phyloP scores from a whole-genome alignment of 2,797 vertebrate genomes.

The Artibeus jamaicensis region DNA sequence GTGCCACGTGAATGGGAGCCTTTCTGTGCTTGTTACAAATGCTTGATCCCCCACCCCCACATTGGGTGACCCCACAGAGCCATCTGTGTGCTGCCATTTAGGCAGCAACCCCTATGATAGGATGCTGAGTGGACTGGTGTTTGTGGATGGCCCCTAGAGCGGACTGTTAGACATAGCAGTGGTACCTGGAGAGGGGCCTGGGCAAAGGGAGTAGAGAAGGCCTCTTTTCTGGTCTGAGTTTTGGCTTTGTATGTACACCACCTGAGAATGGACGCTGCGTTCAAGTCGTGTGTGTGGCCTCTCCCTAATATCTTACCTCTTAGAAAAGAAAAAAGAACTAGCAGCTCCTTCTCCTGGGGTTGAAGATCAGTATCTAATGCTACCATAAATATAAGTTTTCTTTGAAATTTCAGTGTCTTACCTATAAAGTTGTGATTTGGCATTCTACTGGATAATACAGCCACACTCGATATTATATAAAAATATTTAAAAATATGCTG shows the following conservation, averaged over 20 bases:
- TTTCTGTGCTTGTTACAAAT: background rate
- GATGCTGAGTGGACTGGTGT: background rate
- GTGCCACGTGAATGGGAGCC: background rate
- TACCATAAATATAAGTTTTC: background rate
- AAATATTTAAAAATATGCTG: slow-evolving; percentile 14
- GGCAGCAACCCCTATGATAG: background rate
- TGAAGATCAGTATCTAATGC: background rate
- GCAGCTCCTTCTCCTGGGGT: background rate
- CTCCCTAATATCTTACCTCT: background rate
- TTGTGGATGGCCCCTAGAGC: background rate
- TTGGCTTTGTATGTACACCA: background rate
- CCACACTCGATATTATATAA: background rate
- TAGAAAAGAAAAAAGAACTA: background rate
- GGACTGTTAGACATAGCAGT: too few species aligned
- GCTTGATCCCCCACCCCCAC: background rate
- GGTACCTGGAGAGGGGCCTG: background rate
- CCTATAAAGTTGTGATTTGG: background rate
- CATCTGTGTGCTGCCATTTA: background rate
- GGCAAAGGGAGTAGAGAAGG: background rate
- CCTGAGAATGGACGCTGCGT: too few species aligned
- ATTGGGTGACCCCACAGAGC: background rate
- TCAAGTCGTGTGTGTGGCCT: background rate
- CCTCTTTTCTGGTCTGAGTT: background rate
- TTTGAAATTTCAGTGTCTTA: background rate
- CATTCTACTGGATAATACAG: slow-evolving; percentile 14